Evolutionary conservation across 2,888 invertebrate genomes (phyloP).

Genomic region (Cheiracanthium punctorium): DNA sequence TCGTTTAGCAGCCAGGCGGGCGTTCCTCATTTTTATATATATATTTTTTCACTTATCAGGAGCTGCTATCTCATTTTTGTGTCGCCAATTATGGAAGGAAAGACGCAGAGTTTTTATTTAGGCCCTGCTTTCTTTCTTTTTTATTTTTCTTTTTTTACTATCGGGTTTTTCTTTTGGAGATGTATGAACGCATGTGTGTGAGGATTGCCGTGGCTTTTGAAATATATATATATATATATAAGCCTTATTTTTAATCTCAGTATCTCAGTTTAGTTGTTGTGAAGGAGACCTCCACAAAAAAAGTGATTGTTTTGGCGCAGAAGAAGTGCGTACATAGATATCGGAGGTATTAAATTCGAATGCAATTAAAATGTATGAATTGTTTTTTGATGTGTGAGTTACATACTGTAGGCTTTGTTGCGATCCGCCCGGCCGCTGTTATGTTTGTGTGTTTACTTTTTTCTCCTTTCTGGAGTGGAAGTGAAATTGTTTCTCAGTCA

Average conservation of each 20-base stretch:
- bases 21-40: slow-evolving; percentile 30
- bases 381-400: background rate
- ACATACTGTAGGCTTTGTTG: no score
- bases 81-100: slow-evolving; percentile 53
- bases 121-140: slow-evolving; percentile 45
- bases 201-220: slow-evolving; percentile 13
- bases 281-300: background rate
- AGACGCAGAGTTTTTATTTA: slow-evolving; percentile 62
- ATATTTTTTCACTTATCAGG: no score
- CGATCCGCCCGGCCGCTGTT: no score
- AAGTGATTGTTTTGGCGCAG: background rate
- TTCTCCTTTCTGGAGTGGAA: background rate
- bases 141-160: background rate
- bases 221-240: no score
- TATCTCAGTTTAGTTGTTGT: background rate
- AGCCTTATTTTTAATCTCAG: background rate
- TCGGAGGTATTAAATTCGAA: slow-evolving; percentile 1
- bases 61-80: slow-evolving; percentile 56
- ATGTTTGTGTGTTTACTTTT: no score
- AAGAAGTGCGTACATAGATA: no score
- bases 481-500: background rate
- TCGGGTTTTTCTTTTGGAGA: background rate
- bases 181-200: background rate
- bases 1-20: slow-evolving; percentile 61
- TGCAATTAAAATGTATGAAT: slow-evolving; percentile 12